Conservation (phyloP, 1,140 invertebrate genomes). For the Procambarus clarkii region DNA sequence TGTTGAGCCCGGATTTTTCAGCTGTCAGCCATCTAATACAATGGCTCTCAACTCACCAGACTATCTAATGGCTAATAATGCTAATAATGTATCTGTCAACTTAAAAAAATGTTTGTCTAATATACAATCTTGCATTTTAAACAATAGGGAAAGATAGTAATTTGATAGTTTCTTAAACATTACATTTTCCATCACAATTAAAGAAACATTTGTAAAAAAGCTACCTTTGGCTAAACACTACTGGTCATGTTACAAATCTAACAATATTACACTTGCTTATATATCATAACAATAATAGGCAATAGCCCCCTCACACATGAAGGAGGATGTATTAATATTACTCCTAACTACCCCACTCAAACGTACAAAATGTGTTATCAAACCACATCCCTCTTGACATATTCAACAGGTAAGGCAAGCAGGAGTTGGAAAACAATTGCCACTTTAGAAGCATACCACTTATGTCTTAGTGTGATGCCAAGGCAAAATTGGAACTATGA, state of each 20-base stretch:
- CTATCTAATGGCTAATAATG: too few relatives aligned
- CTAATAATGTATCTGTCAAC: too few relatives aligned
- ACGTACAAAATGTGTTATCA: slow-evolving; percentile 44
- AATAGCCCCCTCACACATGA: not conserved
- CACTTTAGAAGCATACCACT: slow-evolving; percentile 49
- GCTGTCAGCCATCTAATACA: too few relatives aligned
- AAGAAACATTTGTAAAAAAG: slow-evolving; percentile 32
- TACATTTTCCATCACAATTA: slow-evolving; percentile 23
- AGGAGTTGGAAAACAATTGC: slow-evolving; percentile 57
- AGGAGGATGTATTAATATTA: slow-evolving; percentile 6
- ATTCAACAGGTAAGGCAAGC: slow-evolving; percentile 60
- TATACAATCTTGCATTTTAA: too few relatives aligned
- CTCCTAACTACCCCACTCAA: slow-evolving; percentile 5
- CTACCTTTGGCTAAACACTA: slow-evolving; percentile 34
- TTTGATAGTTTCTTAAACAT: not conserved
- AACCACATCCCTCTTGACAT: slow-evolving; percentile 37
- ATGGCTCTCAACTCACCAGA: too few relatives aligned
- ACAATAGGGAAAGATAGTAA: too few relatives aligned
- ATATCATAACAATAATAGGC: slow-evolving; percentile 43
- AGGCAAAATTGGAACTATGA: slow-evolving; percentile 32
- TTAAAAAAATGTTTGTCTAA: too few relatives aligned
- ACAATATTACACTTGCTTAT: slow-evolving; percentile 35
- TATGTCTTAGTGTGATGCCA: slow-evolving; percentile 30
- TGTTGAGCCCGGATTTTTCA: too few relatives aligned
- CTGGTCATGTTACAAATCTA: slow-evolving; percentile 35